These are phyloP conservation scores for Onychomys torridus DNA, from an alignment of 2,797 vertebrate species.

Conservation along the genomic window DNA sequence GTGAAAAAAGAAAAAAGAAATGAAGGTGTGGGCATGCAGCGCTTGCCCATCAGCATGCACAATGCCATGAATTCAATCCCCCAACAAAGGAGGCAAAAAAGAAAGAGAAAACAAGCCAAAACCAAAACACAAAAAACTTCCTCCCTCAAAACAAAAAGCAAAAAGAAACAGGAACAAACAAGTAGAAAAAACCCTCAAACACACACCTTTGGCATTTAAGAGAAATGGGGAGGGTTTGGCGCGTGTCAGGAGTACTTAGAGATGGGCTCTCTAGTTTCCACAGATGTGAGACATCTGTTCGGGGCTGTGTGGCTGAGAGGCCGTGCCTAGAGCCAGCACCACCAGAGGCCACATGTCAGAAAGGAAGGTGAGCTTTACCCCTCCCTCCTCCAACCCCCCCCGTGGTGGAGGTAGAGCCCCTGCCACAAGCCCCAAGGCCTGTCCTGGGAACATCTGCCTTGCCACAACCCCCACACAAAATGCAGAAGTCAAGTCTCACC, in stretches of 20 bases:
- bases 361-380: background rate
- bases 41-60: background rate
- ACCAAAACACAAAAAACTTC: background rate
- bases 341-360: background rate
- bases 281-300: no score
- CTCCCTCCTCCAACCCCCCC: background rate
- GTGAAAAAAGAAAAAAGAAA: background rate
- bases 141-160: slow-evolving; percentile 1
- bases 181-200: background rate
- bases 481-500: slow-evolving; percentile 95
- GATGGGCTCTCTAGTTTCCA: background rate
- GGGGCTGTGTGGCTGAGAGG: background rate
- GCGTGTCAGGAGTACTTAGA: background rate
- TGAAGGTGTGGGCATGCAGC: background rate
- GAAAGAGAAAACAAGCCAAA: background rate
- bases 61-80: background rate
- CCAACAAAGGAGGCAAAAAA: background rate
- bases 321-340: background rate
- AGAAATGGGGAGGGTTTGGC: background rate
- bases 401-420: background rate
- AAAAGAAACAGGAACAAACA: background rate
- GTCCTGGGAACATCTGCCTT: slow-evolving; percentile 29
- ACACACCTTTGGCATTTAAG: background rate
- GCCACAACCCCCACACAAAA: slow-evolving; percentile 74
- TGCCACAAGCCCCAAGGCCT: background rate